Percentiles rank a stretch among this genome's conserved stretches.
phyloP scores from a whole-genome alignment of 2,888 invertebrate species.

The Schizaphis graminum region DNA sequence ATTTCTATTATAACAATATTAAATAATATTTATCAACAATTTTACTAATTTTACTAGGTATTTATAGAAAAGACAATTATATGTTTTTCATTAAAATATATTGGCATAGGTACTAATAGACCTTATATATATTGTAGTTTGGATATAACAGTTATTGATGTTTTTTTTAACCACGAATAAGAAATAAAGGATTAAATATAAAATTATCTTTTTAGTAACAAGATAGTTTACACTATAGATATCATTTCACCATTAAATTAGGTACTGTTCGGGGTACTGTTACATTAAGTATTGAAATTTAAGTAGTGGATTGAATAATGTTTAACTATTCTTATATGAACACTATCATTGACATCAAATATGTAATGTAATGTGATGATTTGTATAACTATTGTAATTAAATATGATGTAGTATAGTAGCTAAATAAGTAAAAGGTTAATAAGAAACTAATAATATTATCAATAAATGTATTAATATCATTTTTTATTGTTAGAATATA shows the following conservation, averaged over 20 bases:
- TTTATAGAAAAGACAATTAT: neutral
- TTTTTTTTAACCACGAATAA: neutral
- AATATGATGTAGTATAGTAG: conserved; percentile 22
- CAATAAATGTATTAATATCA: conserved; percentile 9
- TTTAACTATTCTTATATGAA: neutral
- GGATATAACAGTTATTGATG: neutral
- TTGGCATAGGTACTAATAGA: neutral
- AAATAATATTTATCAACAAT: neutral
- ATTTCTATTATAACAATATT: neutral
- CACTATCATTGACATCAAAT: neutral
- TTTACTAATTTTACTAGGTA: neutral
- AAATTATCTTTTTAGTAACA: conserved; percentile 18
- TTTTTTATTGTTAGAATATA: neutral
- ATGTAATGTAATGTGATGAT: conserved; percentile 18
- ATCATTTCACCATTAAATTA: conserved; percentile 10
- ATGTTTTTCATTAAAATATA: neutral
- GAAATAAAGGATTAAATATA: neutral
- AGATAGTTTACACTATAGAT: neutral
- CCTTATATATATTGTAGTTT: neutral
- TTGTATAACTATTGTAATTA: conserved; percentile 4
- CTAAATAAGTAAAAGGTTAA: neutral
- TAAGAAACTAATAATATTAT: neutral
- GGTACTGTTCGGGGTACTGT: conserved; percentile 22
- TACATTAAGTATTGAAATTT: conserved; percentile 39
- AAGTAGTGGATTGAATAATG: conserved; percentile 9